Conservation (phyloP, 35 echinoderm and acorn worm genomes). For the Diadema setosum region DNA sequence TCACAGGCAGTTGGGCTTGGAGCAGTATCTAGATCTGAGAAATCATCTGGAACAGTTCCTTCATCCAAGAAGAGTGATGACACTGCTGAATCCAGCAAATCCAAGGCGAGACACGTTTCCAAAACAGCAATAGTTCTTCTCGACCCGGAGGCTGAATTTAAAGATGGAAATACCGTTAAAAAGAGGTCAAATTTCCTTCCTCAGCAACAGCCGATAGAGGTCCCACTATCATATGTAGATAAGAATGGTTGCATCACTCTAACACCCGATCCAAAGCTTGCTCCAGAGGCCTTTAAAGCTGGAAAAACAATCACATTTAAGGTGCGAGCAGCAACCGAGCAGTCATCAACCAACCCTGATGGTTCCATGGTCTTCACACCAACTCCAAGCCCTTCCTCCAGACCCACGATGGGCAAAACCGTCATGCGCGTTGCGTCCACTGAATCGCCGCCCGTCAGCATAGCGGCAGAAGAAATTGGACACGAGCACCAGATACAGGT, state of each 20-base stretch:
- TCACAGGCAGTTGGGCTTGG: background rate
- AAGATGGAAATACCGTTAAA: background rate
- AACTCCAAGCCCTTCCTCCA: background rate
- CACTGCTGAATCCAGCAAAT: background rate
- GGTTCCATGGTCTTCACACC: slow-evolving; percentile 45
- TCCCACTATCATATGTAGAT: slow-evolving; percentile 63
- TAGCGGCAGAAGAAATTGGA: slow-evolving; percentile 3
- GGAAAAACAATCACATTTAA: slow-evolving; percentile 65
- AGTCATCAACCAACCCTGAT: slow-evolving; percentile 18
- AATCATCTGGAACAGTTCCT: background rate
- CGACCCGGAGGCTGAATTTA: slow-evolving; percentile 20
- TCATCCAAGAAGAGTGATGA: background rate
- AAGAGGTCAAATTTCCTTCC: slow-evolving; percentile 19
- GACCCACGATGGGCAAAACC: background rate
- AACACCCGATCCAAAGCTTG: slow-evolving; percentile 58
- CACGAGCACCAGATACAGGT: slow-evolving; percentile 44
- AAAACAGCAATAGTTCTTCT: slow-evolving; percentile 8
- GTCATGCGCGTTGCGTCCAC: slow-evolving; percentile 13
- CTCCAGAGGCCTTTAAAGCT: slow-evolving; percentile 54
- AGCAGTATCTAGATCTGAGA: background rate
- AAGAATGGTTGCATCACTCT: slow-evolving; percentile 57
- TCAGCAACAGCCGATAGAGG: slow-evolving; percentile 17
- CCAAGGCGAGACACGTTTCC: background rate
- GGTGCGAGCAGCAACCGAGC: slow-evolving; percentile 16
- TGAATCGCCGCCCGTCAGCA: slow-evolving; percentile 8